Evolutionary conservation across 2,113 vertebrate species (phyloP).

Genomic region (Vidua chalybeata): DNA sequence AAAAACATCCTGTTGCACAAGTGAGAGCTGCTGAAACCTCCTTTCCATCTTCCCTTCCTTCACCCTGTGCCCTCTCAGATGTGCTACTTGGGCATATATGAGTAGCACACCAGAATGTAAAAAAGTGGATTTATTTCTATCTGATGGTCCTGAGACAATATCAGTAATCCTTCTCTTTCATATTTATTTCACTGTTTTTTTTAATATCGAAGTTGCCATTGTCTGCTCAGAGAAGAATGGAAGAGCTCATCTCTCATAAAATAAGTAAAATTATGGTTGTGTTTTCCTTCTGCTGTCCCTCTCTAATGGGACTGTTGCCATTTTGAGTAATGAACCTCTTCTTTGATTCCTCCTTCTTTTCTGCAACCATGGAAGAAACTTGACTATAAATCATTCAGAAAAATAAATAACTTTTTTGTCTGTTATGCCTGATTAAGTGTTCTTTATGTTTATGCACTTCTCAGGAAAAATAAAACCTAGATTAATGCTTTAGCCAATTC

Average conservation of each 20-base stretch:
- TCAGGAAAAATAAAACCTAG: background rate
- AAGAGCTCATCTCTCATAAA: slow-evolving; percentile 45
- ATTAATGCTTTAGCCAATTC: background rate
- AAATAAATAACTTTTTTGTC: slow-evolving; percentile 22
- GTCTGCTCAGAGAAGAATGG: background rate
- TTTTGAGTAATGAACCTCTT: slow-evolving; percentile 49
- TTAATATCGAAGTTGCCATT: background rate
- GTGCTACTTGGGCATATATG: background rate
- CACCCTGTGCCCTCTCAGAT: background rate
- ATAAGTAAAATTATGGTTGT: slow-evolving; percentile 40
- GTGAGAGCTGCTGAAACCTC: background rate
- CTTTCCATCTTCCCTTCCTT: background rate
- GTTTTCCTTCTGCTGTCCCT: slow-evolving; percentile 43
- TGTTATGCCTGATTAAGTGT: slow-evolving; percentile 26
- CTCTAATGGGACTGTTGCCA: slow-evolving; percentile 46
- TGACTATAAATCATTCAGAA: slow-evolving; percentile 30
- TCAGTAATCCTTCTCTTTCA: background rate
- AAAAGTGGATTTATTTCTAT: background rate
- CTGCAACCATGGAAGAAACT: slow-evolving; percentile 14
- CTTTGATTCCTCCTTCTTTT: slow-evolving; percentile 37
- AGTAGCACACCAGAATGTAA: background rate
- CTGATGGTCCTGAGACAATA: background rate
- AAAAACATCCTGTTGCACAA: background rate
- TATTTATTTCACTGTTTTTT: slow-evolving; percentile 18
- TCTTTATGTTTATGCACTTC: slow-evolving; percentile 7